These are phyloP conservation scores for Bambusicola thoracicus DNA, from an alignment of 2,113 vertebrate genomes.

Conservation along the genomic window DNA sequence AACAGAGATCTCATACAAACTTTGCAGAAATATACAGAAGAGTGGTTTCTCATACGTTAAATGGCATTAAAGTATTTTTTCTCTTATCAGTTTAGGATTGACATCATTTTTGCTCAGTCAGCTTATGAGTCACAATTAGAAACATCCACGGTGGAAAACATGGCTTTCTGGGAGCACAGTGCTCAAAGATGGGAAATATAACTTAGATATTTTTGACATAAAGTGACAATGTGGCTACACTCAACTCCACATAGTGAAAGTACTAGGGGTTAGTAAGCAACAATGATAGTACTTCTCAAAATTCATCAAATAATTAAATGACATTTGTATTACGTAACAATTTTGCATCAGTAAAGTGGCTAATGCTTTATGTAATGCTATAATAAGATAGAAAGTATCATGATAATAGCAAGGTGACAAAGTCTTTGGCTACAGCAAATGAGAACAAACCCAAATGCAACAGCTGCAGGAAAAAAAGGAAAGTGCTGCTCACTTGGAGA, in stretches of 20 bases:
- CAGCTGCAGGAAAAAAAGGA: too few relatives aligned
- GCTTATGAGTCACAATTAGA: not conserved
- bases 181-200: not conserved
- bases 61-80: not conserved
- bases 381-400: too few relatives aligned
- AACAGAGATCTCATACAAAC: not conserved
- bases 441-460: too few relatives aligned
- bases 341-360: not conserved
- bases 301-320: not conserved
- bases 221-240: not conserved
- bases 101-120: constrained; percentile 9
- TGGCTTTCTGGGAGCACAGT: not conserved
- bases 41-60: not conserved
- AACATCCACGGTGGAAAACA: not conserved
- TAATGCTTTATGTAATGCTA: not conserved
- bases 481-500: too few relatives aligned
- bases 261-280: not conserved
- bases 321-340: not conserved
- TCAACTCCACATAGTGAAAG: not conserved
- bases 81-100: not conserved
- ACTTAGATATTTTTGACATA: not conserved
- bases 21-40: not conserved
- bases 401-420: too few relatives aligned
- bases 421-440: too few relatives aligned
- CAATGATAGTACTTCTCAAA: not conserved